These are phyloP conservation scores for Bubo blakistoni DNA, from an alignment of 2,113 vertebrate genomes.

Conservation along the genomic window DNA sequence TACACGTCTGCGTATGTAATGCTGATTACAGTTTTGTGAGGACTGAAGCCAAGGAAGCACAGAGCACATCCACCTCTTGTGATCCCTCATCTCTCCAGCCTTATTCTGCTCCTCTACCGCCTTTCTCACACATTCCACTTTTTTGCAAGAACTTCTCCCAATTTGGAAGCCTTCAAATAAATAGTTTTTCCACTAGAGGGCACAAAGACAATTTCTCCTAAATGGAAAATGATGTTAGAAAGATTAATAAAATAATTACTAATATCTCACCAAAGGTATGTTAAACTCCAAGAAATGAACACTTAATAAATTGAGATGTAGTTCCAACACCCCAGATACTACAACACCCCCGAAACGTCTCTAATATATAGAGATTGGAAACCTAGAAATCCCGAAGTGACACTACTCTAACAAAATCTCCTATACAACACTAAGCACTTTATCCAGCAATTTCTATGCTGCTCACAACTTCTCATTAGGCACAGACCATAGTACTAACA, in stretches of 20 bases:
- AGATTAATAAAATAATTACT: not conserved
- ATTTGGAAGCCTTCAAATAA: not conserved
- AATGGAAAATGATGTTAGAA: not conserved
- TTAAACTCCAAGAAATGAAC: not conserved
- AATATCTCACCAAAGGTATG: not conserved
- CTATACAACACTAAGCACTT: not conserved
- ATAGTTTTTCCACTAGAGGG: conserved; percentile 59
- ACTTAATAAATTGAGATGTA: not conserved
- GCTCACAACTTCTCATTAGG: not conserved
- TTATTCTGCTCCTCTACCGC: not conserved
- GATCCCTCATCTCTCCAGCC: not conserved
- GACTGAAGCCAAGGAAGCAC: not conserved
- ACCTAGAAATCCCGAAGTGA: not conserved
- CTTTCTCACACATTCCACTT: not conserved
- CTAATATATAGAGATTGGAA: not conserved
- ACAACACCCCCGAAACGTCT: not conserved
- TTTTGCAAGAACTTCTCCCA: not conserved
- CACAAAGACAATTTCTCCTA: conserved; percentile 48
- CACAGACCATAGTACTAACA: not conserved
- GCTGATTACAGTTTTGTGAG: not conserved
- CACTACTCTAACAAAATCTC: not conserved
- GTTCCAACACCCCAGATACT: not conserved
- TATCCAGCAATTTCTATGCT: not conserved
- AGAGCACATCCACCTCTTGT: not conserved
- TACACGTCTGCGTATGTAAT: not conserved